Percentiles rank a stretch among this genome's conserved stretches.
These are phyloP conservation scores for Chironomus striatipennis DNA, from an alignment of 1,140 invertebrate species.

Conservation along the genomic window DNA sequence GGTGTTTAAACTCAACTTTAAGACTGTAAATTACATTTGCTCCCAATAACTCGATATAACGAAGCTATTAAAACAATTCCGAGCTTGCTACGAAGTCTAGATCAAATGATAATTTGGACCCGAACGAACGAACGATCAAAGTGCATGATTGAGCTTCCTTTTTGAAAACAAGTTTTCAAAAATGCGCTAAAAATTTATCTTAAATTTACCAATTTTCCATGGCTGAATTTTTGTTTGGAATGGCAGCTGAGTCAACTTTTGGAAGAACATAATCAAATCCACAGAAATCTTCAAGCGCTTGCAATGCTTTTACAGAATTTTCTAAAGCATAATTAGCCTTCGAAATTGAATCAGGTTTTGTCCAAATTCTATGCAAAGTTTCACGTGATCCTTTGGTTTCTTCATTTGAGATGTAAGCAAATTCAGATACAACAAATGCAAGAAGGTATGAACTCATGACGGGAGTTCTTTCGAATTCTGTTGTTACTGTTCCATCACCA, in stretches of 20 bases:
- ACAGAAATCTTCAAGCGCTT: not conserved
- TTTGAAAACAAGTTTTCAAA: too few relatives aligned
- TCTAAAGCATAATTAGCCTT: not conserved
- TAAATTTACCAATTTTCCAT: not conserved
- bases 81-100: too few relatives aligned
- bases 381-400: not conserved
- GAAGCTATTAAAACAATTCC: too few relatives aligned
- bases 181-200: constrained; percentile 51
- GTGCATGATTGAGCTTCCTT: too few relatives aligned
- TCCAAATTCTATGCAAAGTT: constrained; percentile 2
- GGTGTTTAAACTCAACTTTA: too few relatives aligned
- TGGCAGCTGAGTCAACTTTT: not conserved
- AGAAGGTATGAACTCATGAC: not conserved
- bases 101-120: too few relatives aligned
- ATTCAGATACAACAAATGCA: not conserved
- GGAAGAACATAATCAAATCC: not conserved
- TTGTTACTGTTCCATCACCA: constrained; percentile 21
- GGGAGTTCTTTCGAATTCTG: not conserved
- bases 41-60: too few relatives aligned
- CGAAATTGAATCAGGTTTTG: not conserved
- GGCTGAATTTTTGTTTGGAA: constrained; percentile 5
- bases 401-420: not conserved
- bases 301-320: not conserved
- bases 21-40: too few relatives aligned
- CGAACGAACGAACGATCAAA: too few relatives aligned